Conservation (phyloP, 2,888 invertebrate genomes). For the Meganola albula region DNA sequence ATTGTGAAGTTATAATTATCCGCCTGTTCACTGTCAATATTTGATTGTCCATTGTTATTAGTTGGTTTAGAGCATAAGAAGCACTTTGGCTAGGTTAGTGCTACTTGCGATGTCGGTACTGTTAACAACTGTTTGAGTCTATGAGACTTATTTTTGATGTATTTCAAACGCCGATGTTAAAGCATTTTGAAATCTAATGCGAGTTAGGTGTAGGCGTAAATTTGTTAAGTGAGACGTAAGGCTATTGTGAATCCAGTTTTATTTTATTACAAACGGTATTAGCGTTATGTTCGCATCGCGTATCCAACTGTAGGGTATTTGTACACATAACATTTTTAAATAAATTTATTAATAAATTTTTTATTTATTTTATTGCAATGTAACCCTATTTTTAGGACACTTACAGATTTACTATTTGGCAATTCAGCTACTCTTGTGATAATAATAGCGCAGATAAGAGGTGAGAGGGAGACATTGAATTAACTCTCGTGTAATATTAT, state of each 20-base stretch:
- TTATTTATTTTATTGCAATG: too few species aligned
- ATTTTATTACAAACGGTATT: conserved; percentile 27
- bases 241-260: conserved; percentile 30
- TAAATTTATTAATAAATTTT: conserved; percentile 46
- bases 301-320: conserved; percentile 63
- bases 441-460: too few species aligned
- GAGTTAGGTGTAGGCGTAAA: conserved; percentile 21
- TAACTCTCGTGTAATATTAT: too few species aligned
- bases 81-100: conserved; percentile 32
- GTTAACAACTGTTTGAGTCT: conserved; percentile 42
- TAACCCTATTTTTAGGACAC: too few species aligned
- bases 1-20: conserved; percentile 26
- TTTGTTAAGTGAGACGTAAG: conserved; percentile 19
- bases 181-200: too few species aligned
- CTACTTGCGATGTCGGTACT: conserved; percentile 40
- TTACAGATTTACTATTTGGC: too few species aligned
- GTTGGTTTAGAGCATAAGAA: conserved; percentile 30
- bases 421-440: too few species aligned
- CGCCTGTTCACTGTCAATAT: conserved; percentile 25
- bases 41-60: conserved; percentile 23
- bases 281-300: conserved; percentile 42
- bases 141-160: conserved; percentile 37
- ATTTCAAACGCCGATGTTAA: conserved; percentile 13
- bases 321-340: conserved; percentile 67
- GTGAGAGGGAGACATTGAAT: too few species aligned